Evolutionary conservation across 1,140 invertebrate species (phyloP).

Genomic region (Drosophila nigrodunni): DNA sequence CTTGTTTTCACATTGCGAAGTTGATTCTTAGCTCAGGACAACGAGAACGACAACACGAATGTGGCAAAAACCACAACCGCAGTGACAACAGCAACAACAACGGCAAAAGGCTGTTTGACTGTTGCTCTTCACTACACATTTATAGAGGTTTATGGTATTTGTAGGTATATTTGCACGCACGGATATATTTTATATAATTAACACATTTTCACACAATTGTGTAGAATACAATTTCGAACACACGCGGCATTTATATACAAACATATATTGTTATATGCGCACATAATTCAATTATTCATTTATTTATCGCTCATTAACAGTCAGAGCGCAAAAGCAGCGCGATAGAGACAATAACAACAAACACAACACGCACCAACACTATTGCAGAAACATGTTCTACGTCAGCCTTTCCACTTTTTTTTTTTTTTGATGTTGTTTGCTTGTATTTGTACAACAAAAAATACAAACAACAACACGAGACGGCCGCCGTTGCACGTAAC

Average conservation of each 20-base stretch:
- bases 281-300: conserved; percentile 81
- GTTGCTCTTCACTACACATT: conserved; percentile 43
- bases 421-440: conserved; percentile 20
- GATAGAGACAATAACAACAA: conserved; percentile 62
- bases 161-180: conserved; percentile 33
- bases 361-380: conserved; percentile 65
- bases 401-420: conserved; percentile 64
- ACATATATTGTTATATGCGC: conserved; percentile 36
- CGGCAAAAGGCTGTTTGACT: conserved; percentile 36
- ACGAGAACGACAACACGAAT: conserved; percentile 19
- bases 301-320: conserved; percentile 81
- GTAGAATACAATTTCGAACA: conserved; percentile 26
- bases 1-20: conserved; percentile 56
- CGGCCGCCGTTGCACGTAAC: conserved; percentile 60
- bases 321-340: conserved; percentile 41
- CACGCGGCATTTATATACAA: conserved; percentile 43
- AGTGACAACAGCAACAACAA: conserved; percentile 2
- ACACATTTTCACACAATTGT: conserved; percentile 60
- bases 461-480: conserved; percentile 67
- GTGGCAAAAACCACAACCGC: conserved; percentile 25
- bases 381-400: conserved; percentile 76
- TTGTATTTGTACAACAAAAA: conserved; percentile 53
- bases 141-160: conserved; percentile 7
- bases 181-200: conserved; percentile 72
- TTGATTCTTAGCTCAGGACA: conserved; percentile 62